Base-by-base conservation (phyloP, 2,888 invertebrate genomes). In the Patella pellucida region DNA sequence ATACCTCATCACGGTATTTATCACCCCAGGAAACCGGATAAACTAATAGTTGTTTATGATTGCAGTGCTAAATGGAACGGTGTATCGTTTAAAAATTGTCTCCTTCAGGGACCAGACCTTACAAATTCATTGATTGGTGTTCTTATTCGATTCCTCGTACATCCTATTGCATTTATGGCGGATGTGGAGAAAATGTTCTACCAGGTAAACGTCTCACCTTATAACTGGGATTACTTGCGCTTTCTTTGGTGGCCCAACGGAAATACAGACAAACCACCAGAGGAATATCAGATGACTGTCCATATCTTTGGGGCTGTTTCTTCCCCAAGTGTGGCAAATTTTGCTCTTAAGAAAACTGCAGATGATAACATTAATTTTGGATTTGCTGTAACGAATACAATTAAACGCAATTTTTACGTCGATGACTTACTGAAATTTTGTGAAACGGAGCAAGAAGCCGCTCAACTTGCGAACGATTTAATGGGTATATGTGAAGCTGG, bases 21-120 rank as follows among this genome's bases (percentile, higher is more conserved):
- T 50, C 76, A 78, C 41, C 78, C 74, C 41, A 73, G 68, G n/a
- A 79, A 79, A 56, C 76, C 73, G 7, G 73, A 73, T n/a, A 23
- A 69, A 12, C 19, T 69, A 16, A 23, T 69, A 51, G 68, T 69
- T 16, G 73, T 73, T 11, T 73, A 73, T 73, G 76, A 76, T 27
- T 69, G 68, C 19, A 68, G 67, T 16, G 71, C 72, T 19, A 76
- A 76, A 54, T 67, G 62, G 31, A 54, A 72, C 23, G 52, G 67
- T 52, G 56, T 72, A n/a, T 52, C 73, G 1, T 56, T 76, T 12
- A 76, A 76, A n/a, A 52, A 73, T 23, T 41, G 68, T 27, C 72
- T 76, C 7, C 52, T 76, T 12, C 69, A 76, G 69, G 76, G 73
- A 14, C 76, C 76, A 23, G 76, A 74, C n/a, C 71, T 72, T 16